These are phyloP conservation scores for Aplysina aerophoba DNA, from an alignment of 37 sponge, comb jelly and placozoan species.

Conservation along the genomic window DNA sequence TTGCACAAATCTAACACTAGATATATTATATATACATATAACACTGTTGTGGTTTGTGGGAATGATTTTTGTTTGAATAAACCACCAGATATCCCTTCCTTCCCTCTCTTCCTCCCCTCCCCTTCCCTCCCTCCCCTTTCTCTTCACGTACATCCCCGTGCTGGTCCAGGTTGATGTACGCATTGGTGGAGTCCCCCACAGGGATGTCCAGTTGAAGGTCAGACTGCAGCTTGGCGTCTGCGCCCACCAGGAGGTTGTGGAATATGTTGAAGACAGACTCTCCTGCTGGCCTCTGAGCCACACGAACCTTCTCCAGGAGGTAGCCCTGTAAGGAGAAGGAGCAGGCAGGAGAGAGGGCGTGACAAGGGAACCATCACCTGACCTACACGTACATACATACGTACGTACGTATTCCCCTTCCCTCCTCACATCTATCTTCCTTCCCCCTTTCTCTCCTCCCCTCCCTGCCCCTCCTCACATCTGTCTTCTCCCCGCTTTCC, in stretches of 20 bases:
- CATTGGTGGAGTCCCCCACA: conserved; percentile 51
- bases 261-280: conserved; percentile 94
- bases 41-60: too few relatives aligned
- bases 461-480: too few relatives aligned
- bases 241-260: conserved; percentile 92
- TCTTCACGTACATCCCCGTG: conserved; percentile 52
- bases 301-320: conserved; percentile 89
- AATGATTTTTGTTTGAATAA: too few relatives aligned
- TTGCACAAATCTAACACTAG: too few relatives aligned
- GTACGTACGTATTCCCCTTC: neutral
- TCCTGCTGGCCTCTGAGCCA: conserved; percentile 72
- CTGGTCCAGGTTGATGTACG: conserved; percentile 69
- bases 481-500: too few relatives aligned
- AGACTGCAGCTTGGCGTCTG: conserved; percentile 73
- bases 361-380: neutral
- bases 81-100: too few relatives aligned
- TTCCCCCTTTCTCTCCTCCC: too few relatives aligned
- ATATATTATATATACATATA: too few relatives aligned
- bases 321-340: conserved; percentile 52
- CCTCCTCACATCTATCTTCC: too few relatives aligned
- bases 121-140: neutral
- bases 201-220: conserved; percentile 73
- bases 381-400: conserved; percentile 6
- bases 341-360: neutral
- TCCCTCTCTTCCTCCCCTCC: neutral